These are phyloP conservation scores for Protophormia terraenovae DNA, from an alignment of 2,888 invertebrate genomes.

Conservation along the genomic window DNA sequence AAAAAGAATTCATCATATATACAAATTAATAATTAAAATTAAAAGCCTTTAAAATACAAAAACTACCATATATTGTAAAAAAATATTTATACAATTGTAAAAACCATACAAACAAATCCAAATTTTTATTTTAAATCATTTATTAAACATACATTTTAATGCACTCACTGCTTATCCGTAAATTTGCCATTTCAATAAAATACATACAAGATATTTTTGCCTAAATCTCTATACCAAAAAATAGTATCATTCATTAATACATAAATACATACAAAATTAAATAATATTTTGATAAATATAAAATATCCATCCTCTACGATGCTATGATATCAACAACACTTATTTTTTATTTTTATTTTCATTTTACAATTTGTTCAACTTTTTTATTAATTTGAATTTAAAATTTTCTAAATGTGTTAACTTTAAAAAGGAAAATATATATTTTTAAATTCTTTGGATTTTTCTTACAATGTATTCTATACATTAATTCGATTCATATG, in stretches of 20 bases:
- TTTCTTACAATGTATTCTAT: too few relatives aligned
- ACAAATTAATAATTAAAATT: conserved; percentile 39
- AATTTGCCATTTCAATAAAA: not conserved
- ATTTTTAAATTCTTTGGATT: too few relatives aligned
- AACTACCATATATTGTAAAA: conserved; percentile 46
- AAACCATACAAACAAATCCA: not conserved
- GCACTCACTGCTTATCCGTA: not conserved
- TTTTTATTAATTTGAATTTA: too few relatives aligned
- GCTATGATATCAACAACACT: too few relatives aligned
- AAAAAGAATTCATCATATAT: conserved; percentile 32
- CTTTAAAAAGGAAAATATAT: too few relatives aligned
- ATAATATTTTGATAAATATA: not conserved
- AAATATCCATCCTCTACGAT: too few relatives aligned
- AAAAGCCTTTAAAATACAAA: conserved; percentile 54
- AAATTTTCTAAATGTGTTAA: too few relatives aligned
- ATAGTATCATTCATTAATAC: not conserved
- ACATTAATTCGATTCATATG: too few relatives aligned
- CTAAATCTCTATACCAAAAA: not conserved
- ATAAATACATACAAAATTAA: too few relatives aligned
- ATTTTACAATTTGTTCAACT: too few relatives aligned
- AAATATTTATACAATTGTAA: conserved; percentile 26
- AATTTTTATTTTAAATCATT: conserved; percentile 2
- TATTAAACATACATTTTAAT: not conserved
- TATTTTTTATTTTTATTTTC: too few relatives aligned
- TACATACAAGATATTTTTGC: not conserved